These are phyloP conservation scores for Reinhardtius hippoglossoides DNA, from an alignment of 2,113 vertebrate genomes.

Conservation along the genomic window DNA sequence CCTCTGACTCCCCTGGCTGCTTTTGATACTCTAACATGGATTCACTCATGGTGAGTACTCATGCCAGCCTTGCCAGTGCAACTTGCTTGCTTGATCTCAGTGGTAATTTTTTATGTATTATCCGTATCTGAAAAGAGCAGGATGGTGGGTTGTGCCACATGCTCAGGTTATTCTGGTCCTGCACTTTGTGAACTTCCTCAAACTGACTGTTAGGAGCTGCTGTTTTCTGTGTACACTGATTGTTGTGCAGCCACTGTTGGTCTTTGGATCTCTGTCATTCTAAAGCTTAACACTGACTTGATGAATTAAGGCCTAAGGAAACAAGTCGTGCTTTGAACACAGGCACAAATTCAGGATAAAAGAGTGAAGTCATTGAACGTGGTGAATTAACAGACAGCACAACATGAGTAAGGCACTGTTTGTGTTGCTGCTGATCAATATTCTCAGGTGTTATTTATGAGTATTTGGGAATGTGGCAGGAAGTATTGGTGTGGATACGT, in stretches of 20 bases:
- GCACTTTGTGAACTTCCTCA: not conserved
- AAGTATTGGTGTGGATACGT: not conserved
- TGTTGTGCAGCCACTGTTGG: not conserved
- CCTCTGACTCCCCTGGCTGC: conserved; percentile 28
- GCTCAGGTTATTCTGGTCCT: not conserved
- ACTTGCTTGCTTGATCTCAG: conserved; percentile 18
- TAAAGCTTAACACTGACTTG: not conserved
- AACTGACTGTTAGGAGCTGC: not conserved
- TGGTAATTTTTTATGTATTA: conserved; percentile 9
- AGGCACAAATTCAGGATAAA: not conserved
- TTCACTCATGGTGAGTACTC: conserved; percentile 1
- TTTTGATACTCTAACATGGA: conserved; percentile 41
- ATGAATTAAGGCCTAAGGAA: not conserved
- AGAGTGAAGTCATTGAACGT: not conserved
- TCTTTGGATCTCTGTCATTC: not conserved
- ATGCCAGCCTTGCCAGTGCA: not conserved
- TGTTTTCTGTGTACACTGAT: not conserved
- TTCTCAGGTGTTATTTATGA: not conserved
- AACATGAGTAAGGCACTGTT: not conserved
- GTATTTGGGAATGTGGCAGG: not conserved
- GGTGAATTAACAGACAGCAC: not conserved
- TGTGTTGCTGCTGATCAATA: not conserved
- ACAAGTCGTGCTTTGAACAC: not conserved
- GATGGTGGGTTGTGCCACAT: not conserved
- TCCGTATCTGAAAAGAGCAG: not conserved